Evolutionary conservation across 2,888 invertebrate genomes (phyloP).

Genomic region (Therioaphis trifolii): DNA sequence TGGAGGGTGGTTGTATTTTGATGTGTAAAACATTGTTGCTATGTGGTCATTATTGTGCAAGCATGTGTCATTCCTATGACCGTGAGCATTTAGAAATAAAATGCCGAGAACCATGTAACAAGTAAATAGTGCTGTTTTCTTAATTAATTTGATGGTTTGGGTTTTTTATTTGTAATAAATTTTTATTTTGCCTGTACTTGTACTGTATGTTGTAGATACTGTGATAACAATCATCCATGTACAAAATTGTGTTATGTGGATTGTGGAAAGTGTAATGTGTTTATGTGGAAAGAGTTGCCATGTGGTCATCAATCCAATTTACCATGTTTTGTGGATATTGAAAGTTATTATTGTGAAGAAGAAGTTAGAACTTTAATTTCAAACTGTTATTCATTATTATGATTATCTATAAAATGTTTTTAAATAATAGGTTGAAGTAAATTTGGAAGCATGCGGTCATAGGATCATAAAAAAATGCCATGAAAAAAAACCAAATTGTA

Average conservation of each 20-base stretch:
- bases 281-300: slow-evolving; percentile 61
- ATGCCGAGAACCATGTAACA: slow-evolving; percentile 69
- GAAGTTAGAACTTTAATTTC: slow-evolving; percentile 65
- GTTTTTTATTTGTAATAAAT: too few relatives aligned
- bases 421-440: slow-evolving; percentile 44
- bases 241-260: slow-evolving; percentile 62
- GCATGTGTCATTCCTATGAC: too few relatives aligned
- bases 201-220: slow-evolving; percentile 64
- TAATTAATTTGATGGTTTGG: too few relatives aligned
- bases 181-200: neutral
- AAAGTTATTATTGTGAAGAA: slow-evolving; percentile 66
- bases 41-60: too few relatives aligned
- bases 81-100: slow-evolving; percentile 70
- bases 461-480: too few relatives aligned
- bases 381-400: neutral
- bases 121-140: neutral
- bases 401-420: too few relatives aligned
- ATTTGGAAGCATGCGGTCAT: too few relatives aligned
- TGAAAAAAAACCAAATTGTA: too few relatives aligned
- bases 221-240: too few relatives aligned
- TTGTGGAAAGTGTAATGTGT: slow-evolving; percentile 62
- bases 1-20: slow-evolving; percentile 75
- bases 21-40: slow-evolving; percentile 71
- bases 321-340: too few relatives aligned
- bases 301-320: slow-evolving; percentile 69